Base-by-base conservation (phyloP, 2,797 vertebrate species). In the Spheniscus humboldti region DNA sequence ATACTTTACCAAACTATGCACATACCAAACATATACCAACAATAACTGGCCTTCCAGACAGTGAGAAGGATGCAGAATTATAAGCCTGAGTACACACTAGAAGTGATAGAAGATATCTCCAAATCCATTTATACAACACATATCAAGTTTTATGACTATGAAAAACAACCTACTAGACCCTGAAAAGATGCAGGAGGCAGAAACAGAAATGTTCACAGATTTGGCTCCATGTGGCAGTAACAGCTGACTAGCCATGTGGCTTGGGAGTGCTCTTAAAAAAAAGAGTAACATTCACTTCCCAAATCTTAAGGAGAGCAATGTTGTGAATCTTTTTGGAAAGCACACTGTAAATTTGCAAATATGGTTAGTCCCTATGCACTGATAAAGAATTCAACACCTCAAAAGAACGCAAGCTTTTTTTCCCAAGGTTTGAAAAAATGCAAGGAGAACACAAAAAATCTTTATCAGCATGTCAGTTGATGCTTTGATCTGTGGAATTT, bases 191-290 rank as follows among this genome's bases (percentile, higher is more conserved):
- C 53, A 92, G 53, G 47, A 77, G 48, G 72, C n/a, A 88, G 48
- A 85, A 90, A 47, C 48, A 86, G 87, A 91, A 94, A 53, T 0
- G 0, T 73, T 86, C 0, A 0, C 71, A 82, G 71, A 80, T 87
- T 95, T 85, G 84, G 56, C 43, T 93, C 74, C 48, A 45, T 64
- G 74, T 94, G 71, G 67, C 89, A 93, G 35, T 86, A 85, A 89
- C 80, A 97, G 94, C 94, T 76, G 83, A 94, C 11, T 39, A 56
- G 39, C 74, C 88, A 95, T 79, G 93, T 93, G 77, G 59, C 55
- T 83, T 93, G 55, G 66, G 83, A 94, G 24, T 28, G 33, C 41
- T 92, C 53, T 76, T 72, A 28, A 76, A 68, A 57, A 63, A 30
- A 76, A 79, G 8, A 79, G 27, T 74, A 59, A 56, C 33, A 53